These are phyloP conservation scores for Spodoptera picta DNA, from an alignment of 2,888 invertebrate genomes.

Conservation along the genomic window DNA sequence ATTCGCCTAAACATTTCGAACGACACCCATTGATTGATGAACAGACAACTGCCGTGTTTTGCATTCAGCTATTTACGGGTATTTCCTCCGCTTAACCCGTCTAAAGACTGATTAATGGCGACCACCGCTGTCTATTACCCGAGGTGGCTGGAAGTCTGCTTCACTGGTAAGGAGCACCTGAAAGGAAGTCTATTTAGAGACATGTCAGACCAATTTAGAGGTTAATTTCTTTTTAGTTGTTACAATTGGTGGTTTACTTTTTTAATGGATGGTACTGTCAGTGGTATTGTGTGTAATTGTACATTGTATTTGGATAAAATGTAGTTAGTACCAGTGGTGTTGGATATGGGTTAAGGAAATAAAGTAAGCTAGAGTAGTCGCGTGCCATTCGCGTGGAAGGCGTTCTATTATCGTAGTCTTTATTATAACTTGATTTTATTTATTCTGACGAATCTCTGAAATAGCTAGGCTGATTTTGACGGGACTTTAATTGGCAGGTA, in stretches of 20 bases:
- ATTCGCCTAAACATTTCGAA: conserved; percentile 49
- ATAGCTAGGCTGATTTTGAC: no score
- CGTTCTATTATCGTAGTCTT: no score
- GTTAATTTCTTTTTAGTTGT: conserved; percentile 42
- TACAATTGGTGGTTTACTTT: conserved; percentile 10
- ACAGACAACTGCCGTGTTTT: conserved; percentile 86
- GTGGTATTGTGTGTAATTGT: no score
- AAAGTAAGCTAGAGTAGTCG: no score
- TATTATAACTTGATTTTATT: no score
- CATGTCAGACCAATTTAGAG: conserved; percentile 49
- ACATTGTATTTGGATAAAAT: no score
- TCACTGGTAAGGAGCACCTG: conserved; percentile 60
- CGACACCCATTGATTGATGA: conserved; percentile 83
- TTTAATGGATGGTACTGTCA: background rate
- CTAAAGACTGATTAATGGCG: conserved; percentile 83
- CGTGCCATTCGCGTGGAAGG: no score
- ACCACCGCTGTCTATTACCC: conserved; percentile 74
- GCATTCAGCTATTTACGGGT: conserved; percentile 88
- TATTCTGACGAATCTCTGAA: no score
- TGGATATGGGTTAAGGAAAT: no score
- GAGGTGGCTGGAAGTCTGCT: conserved; percentile 69
- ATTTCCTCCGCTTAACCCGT: conserved; percentile 87
- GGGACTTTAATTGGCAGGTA: no score
- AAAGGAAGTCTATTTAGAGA: conserved; percentile 55
- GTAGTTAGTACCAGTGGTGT: no score